These are phyloP conservation scores for Malachius bipustulatus DNA, from an alignment of 2,888 invertebrate species.

Conservation along the genomic window DNA sequence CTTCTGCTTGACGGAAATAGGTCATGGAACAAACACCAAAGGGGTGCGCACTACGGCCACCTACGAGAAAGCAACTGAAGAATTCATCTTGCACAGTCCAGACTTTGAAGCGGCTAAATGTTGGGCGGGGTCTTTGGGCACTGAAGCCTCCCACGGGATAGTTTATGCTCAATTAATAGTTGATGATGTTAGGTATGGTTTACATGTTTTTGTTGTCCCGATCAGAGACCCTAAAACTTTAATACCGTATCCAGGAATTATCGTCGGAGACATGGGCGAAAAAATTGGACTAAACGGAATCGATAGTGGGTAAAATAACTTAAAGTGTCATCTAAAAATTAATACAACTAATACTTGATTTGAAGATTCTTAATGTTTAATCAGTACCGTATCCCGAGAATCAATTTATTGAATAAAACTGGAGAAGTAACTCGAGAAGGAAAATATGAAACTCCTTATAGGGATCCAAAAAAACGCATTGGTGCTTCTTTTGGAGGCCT, in stretches of 20 bases:
- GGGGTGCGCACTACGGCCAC: conserved; percentile 79
- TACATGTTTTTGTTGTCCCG: conserved; percentile 83
- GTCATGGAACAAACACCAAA: conserved; percentile 84
- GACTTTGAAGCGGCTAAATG: conserved; percentile 69
- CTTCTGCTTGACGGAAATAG: conserved; percentile 80
- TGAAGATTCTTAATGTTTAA: conserved; percentile 61
- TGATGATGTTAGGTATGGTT: conserved; percentile 66
- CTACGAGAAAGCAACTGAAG: conserved; percentile 58
- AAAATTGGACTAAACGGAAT: conserved; percentile 85
- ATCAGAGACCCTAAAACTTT: conserved; percentile 65
- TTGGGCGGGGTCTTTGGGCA: conserved; percentile 73
- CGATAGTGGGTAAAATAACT: conserved; percentile 74
- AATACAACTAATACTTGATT: conserved; percentile 5
- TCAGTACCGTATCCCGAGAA: conserved; percentile 68
- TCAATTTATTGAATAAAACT: conserved; percentile 67
- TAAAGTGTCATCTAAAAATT: neutral
- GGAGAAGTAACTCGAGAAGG: conserved; percentile 81
- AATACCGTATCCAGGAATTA: conserved; percentile 62
- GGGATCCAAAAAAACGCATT: conserved; percentile 72
- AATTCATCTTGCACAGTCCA: conserved; percentile 63
- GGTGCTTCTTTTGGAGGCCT: conserved; percentile 75
- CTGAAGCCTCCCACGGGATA: conserved; percentile 77
- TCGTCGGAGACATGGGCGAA: conserved; percentile 85
- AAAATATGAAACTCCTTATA: conserved; percentile 65
- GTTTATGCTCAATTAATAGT: conserved; percentile 80